phyloP scores from a whole-genome alignment of 1,140 invertebrate species.

The Cydia strobilella region DNA sequence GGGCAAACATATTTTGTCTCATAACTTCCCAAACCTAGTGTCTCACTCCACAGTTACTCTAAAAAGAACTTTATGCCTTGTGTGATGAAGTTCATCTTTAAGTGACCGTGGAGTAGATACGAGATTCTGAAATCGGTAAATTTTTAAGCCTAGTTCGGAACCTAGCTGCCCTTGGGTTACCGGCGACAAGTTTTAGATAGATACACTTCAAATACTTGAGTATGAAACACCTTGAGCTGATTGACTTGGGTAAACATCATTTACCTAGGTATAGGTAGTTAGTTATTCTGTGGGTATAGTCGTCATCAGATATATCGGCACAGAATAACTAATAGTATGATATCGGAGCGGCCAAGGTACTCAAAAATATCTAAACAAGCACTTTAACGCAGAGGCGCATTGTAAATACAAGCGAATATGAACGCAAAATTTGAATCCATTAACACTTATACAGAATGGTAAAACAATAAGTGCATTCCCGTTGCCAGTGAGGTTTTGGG shows the following conservation, averaged over 20 bases:
- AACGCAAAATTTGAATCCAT: no score
- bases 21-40: not conserved
- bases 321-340: no score
- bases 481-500: no score
- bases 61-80: not conserved
- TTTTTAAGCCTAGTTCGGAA: slow-evolving; percentile 28
- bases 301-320: no score
- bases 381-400: no score
- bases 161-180: slow-evolving; percentile 51
- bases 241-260: not conserved
- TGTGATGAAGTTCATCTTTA: not conserved
- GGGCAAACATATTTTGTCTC: not conserved
- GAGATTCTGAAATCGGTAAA: not conserved
- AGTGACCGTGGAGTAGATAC: not conserved
- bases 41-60: not conserved
- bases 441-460: no score
- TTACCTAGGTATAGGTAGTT: not conserved
- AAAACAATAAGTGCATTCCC: no score
- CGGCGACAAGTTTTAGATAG: slow-evolving; percentile 48
- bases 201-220: slow-evolving; percentile 29
- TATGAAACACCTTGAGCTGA: slow-evolving; percentile 22
- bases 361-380: no score
- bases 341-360: no score
- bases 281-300: no score
- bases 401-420: no score